Base-by-base conservation (phyloP, 1,140 invertebrate species). In the Brachionus paranguensis region DNA sequence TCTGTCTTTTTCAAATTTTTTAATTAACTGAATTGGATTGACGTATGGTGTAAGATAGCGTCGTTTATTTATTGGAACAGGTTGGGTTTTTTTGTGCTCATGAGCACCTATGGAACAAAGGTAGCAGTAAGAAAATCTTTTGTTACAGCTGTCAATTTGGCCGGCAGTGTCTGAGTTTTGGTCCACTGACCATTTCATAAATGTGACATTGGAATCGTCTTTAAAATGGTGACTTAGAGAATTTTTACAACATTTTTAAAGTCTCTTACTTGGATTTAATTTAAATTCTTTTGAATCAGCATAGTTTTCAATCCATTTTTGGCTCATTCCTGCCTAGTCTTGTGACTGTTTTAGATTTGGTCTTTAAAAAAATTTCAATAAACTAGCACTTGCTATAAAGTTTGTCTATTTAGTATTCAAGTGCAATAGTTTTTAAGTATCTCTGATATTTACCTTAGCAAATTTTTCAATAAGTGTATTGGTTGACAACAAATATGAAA, bases 31-130 rank as follows among this genome's bases (percentile, higher is more conserved):
- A 41, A 68, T 53, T 7, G 78, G 78, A 64, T 81, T 81, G 4
- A 81, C 17, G 37, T 81, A 81, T 29, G 53, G 53, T 10, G 8
- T 29, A 11, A 81, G 33, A 64, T 64, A 81, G n/a, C 78, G 37
- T 37, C 78, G n/a, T 81, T 81, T 81, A 17, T 81, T 24, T 5
- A 81, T 37, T 20, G 78, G 78, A 8, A 81, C 78, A 45, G 78
- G 78, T 53, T 81, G 24, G 17, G 50, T 81, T 47, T 81, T 81
- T 50, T 20, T 50, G 33, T 81, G 78, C 29, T 81, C 53, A 29
- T 81, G 78, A 7, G 29, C 53, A 10, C 53, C 53, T 11, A 81
- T 81, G 3, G 78, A 60, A 81, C 78, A 81, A 45, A 81, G 43
- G 41, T 81, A 81, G 27, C 78, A 81, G 27, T 81, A 81, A 64